Evolutionary conservation across 2,888 invertebrate genomes (phyloP).

Genomic region (Hofmannophila pseudospretella): DNA sequence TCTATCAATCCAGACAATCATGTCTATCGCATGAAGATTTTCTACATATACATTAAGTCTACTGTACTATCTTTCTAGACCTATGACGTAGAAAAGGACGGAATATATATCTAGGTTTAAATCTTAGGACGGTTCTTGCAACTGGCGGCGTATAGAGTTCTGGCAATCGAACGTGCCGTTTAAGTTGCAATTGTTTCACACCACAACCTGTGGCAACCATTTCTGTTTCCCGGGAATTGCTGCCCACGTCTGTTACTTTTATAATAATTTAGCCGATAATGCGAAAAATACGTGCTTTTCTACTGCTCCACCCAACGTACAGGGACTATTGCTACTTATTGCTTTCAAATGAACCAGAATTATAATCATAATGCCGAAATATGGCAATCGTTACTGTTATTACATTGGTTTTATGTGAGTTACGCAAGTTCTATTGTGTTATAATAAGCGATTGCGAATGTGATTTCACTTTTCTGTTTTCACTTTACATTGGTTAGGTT

Average conservation of each 20-base stretch:
- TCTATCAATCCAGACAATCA: too few species aligned
- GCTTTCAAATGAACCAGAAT: slow-evolving; percentile 60
- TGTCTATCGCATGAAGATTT: too few species aligned
- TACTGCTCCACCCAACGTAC: slow-evolving; percentile 53
- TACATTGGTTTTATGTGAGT: slow-evolving; percentile 23
- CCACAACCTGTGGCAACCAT: slow-evolving; percentile 19
- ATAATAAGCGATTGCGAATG: background rate
- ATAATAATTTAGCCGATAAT: slow-evolving; percentile 74
- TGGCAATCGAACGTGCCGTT: slow-evolving; percentile 47
- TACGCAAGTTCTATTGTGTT: slow-evolving; percentile 22
- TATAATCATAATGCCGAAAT: slow-evolving; percentile 48
- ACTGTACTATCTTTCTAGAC: too few species aligned
- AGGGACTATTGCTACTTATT: slow-evolving; percentile 62
- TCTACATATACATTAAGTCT: too few species aligned
- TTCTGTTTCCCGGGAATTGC: slow-evolving; percentile 33
- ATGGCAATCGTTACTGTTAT: slow-evolving; percentile 35
- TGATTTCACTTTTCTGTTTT: background rate
- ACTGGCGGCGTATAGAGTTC: too few species aligned
- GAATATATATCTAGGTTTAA: too few species aligned
- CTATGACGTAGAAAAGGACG: too few species aligned
- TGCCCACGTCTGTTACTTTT: slow-evolving; percentile 66
- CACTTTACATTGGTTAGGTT: background rate
- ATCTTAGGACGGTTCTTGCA: too few species aligned
- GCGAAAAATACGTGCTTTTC: slow-evolving; percentile 72
- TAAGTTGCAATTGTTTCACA: slow-evolving; percentile 38